A percentile compares a stretch with the other conserved stretches of the same genome.
Conservation (phyloP, 1,140 invertebrate species). For the Heliconius congener region DNA sequence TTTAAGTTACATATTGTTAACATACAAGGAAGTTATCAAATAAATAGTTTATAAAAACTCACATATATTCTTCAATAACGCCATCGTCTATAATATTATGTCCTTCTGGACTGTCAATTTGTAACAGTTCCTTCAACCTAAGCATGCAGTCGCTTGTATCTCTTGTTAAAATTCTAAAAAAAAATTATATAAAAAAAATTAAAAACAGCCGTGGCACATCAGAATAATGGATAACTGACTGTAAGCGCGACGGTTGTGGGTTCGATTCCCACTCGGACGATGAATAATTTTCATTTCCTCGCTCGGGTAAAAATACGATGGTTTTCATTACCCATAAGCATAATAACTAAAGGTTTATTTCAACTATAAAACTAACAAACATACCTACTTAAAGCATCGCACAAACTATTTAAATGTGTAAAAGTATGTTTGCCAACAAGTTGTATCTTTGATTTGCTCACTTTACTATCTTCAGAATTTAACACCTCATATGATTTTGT, state of each 20-base stretch:
- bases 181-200: background rate
- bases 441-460: slow-evolving; percentile 24
- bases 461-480: slow-evolving; percentile 9
- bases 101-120: slow-evolving; percentile 15
- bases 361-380: slow-evolving; percentile 14
- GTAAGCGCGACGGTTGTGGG: no score
- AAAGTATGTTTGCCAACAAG: slow-evolving; percentile 35
- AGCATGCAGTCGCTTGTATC: slow-evolving; percentile 10
- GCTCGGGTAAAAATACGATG: no score
- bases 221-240: no score
- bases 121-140: slow-evolving; percentile 21
- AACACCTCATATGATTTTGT: slow-evolving; percentile 31
- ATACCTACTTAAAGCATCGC: slow-evolving; percentile 48
- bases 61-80: slow-evolving; percentile 46
- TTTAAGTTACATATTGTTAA: background rate
- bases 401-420: slow-evolving; percentile 39
- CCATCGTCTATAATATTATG: slow-evolving; percentile 19
- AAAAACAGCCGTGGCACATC: no score
- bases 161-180: slow-evolving; percentile 30
- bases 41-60: slow-evolving; percentile 17
- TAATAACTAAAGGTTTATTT: no score
- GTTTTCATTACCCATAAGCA: no score
- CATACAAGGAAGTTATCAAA: background rate
- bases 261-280: no score
- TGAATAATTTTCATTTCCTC: no score